phyloP scores from a whole-genome alignment of 2,797 vertebrate species.

The Manis pentadactyla region DNA sequence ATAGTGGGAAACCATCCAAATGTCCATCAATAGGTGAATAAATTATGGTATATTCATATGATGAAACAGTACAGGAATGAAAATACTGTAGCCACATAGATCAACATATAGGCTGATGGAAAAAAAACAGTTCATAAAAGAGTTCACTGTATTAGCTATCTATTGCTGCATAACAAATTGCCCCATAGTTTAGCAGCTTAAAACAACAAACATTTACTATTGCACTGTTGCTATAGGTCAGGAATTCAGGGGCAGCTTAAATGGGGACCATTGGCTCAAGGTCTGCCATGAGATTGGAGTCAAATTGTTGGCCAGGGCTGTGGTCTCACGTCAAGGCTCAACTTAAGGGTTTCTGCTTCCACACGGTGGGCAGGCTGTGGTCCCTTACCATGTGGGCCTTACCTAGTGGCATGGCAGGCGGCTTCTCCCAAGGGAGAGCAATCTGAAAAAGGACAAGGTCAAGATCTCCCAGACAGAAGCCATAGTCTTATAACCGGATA shows the following conservation, averaged over 20 bases:
- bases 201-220: neutral
- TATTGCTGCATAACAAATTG: neutral
- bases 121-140: neutral
- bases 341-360: neutral
- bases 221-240: neutral
- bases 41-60: neutral
- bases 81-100: neutral
- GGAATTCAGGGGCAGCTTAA: neutral
- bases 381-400: accelerated
- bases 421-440: neutral
- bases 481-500: neutral
- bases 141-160: neutral
- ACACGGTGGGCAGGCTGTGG: neutral
- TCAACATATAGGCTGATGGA: neutral
- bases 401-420: neutral
- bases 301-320: neutral
- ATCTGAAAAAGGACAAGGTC: neutral
- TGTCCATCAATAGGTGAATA: neutral
- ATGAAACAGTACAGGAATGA: neutral
- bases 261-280: neutral
- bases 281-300: neutral
- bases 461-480: neutral
- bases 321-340: neutral
- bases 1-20: neutral
- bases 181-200: neutral